These are phyloP conservation scores for Hirtodrosophila cameraria DNA, from an alignment of 2,888 invertebrate genomes.

Conservation along the genomic window DNA sequence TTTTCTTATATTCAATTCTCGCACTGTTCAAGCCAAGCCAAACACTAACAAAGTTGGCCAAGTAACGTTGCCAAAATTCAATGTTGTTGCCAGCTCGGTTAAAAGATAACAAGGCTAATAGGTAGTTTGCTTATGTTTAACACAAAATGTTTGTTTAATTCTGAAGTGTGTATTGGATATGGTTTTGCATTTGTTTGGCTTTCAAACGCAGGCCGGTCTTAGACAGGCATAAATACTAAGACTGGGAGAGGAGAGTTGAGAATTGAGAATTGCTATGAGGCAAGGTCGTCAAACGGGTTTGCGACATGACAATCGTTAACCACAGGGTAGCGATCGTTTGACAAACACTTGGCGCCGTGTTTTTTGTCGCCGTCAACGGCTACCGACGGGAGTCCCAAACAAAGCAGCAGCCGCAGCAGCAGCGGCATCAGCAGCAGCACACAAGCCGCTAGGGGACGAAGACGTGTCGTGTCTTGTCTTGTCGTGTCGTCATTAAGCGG, in stretches of 20 bases:
- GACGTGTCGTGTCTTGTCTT: constrained; percentile 15
- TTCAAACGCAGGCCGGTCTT: too few species aligned
- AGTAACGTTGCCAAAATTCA: constrained; percentile 11
- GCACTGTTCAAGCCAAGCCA: background rate
- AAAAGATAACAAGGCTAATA: constrained; percentile 23
- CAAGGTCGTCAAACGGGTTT: constrained; percentile 83
- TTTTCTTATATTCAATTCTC: constrained; percentile 1
- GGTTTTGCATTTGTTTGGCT: constrained; percentile 72
- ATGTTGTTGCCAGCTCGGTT: background rate
- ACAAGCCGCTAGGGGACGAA: constrained; percentile 7
- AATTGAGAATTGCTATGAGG: constrained; percentile 74
- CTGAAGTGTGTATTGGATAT: too few species aligned
- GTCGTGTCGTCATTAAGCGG: constrained; percentile 68
- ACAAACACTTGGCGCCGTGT: constrained; percentile 80
- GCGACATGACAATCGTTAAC: constrained; percentile 70
- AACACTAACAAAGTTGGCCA: background rate
- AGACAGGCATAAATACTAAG: too few species aligned
- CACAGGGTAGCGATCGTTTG: constrained; percentile 77
- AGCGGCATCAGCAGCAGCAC: constrained; percentile 4
- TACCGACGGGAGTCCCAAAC: constrained; percentile 40
- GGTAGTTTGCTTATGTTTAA: constrained; percentile 12
- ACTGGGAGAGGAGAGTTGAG: too few species aligned
- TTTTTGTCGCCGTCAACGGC: constrained; percentile 73
- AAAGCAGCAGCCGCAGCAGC: constrained; percentile 9
- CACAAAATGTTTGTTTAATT: constrained; percentile 43